Evolutionary conservation across 2,113 vertebrate genomes (phyloP).

Genomic region (Merops nubicus): DNA sequence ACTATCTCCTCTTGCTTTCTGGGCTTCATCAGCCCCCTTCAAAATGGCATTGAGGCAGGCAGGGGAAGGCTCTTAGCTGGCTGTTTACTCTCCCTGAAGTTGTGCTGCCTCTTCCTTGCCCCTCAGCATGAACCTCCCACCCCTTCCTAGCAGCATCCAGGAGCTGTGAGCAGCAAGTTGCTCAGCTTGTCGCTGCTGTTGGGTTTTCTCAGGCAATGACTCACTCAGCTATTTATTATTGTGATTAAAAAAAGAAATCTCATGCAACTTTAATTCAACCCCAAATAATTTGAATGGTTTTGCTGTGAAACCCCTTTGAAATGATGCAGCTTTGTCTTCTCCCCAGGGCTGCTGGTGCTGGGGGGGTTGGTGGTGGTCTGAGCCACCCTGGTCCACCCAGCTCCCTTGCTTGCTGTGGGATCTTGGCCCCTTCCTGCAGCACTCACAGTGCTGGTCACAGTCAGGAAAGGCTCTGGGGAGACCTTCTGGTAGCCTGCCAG

Average conservation of each 20-base stretch:
- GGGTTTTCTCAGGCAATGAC: background rate
- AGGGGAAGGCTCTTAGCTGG: background rate
- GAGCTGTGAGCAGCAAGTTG: background rate
- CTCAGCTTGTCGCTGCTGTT: background rate
- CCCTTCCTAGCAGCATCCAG: background rate
- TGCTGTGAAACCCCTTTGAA: fast-evolving
- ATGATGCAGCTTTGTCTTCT: background rate
- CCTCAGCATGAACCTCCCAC: background rate
- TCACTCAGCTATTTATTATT: background rate
- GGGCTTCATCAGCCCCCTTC: background rate
- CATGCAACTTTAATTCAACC: background rate
- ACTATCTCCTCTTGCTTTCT: background rate
- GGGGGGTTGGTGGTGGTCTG: background rate
- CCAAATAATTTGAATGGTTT: background rate
- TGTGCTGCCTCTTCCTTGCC: background rate
- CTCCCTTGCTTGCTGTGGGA: fast-evolving
- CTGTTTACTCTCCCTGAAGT: background rate
- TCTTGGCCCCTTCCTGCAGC: background rate
- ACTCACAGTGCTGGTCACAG: fast-evolving
- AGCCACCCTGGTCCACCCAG: fast-evolving
- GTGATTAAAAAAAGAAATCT: background rate
- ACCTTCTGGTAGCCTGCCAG: too few relatives aligned
- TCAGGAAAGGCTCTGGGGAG: too few relatives aligned
- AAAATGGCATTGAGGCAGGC: fast-evolving
- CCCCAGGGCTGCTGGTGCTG: background rate